phyloP scores from a whole-genome alignment of 2,113 vertebrate genomes.

The Anas platyrhynchos region DNA sequence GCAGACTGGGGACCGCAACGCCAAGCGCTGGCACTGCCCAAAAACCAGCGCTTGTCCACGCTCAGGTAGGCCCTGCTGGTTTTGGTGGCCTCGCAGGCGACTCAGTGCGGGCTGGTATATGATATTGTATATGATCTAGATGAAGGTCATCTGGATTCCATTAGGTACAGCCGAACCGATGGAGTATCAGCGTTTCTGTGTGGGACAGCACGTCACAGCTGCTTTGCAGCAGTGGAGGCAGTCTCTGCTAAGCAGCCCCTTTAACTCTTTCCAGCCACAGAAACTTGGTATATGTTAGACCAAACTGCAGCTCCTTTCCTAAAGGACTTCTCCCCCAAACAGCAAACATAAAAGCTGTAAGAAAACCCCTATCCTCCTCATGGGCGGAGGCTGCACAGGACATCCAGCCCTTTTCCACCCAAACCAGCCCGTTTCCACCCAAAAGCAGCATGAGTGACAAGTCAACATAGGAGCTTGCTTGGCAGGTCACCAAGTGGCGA shows the following conservation, averaged over 20 bases:
- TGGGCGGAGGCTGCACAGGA: slow-evolving; percentile 9
- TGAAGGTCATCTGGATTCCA: neutral
- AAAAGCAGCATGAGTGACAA: neutral
- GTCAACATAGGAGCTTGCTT: neutral
- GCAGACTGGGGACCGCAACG: neutral
- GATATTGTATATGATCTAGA: accelerated
- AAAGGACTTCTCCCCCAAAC: neutral
- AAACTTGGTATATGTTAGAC: neutral
- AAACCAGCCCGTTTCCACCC: neutral
- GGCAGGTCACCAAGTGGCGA: neutral
- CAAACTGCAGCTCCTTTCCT: neutral
- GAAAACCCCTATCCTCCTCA: neutral
- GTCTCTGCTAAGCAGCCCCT: neutral
- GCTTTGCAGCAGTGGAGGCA: neutral
- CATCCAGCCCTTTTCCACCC: neutral
- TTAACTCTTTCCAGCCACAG: neutral
- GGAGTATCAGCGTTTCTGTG: accelerated
- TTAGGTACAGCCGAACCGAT: neutral
- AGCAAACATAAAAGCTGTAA: neutral
- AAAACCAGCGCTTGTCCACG: neutral
- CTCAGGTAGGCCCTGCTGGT: neutral
- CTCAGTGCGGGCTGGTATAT: neutral
- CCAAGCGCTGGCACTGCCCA: neutral
- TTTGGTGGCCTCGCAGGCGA: neutral
- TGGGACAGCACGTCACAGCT: neutral